These are phyloP conservation scores for Catharus fuscescens DNA, from an alignment of 2,113 vertebrate species.

Conservation along the genomic window DNA sequence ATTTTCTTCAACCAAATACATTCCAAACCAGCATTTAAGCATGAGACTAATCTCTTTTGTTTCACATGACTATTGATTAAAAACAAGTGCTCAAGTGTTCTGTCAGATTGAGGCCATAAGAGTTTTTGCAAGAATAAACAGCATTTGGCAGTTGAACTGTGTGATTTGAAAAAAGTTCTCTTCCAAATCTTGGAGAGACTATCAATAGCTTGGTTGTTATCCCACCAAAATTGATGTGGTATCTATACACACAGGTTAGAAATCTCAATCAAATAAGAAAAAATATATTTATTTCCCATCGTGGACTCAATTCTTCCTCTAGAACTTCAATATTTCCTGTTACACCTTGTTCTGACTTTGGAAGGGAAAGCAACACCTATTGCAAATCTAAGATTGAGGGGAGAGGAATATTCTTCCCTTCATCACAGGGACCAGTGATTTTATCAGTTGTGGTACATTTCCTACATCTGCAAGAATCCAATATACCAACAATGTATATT, in stretches of 20 bases:
- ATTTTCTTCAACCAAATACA: conserved; percentile 18
- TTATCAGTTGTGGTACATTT: background rate
- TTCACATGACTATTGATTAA: background rate
- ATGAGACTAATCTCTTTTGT: conserved; percentile 9
- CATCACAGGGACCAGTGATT: background rate
- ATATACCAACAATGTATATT: background rate
- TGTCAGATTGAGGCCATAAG: background rate
- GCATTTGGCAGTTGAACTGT: background rate
- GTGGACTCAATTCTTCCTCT: background rate
- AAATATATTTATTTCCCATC: background rate
- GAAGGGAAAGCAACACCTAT: background rate
- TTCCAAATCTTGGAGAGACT: background rate
- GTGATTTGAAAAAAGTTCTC: background rate
- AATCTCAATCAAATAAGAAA: background rate
- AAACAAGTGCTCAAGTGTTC: background rate
- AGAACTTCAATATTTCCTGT: background rate
- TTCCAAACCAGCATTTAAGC: background rate
- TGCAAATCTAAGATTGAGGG: background rate
- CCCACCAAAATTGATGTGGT: background rate
- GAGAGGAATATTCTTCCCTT: background rate
- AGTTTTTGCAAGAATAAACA: background rate
- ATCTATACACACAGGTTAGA: background rate
- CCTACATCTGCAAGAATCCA: background rate
- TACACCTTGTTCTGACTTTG: background rate
- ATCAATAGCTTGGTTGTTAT: background rate